A percentile compares a stretch with the other conserved stretches of the same genome.
phyloP scores from a whole-genome alignment of 2,113 vertebrate genomes.

The Dendropsophus ebraccatus region DNA sequence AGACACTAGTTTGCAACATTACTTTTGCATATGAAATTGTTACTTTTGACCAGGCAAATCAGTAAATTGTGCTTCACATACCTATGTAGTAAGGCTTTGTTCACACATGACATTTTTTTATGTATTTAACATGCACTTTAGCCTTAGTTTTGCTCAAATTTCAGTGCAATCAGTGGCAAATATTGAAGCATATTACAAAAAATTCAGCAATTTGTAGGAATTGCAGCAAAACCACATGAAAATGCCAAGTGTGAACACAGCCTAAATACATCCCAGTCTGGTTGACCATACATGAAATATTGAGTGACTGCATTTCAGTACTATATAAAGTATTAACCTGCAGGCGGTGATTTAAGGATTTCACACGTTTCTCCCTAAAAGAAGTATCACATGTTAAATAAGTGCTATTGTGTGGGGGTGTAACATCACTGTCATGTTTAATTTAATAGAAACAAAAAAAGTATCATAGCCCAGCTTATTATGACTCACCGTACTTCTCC shows the following conservation, averaged over 20 bases:
- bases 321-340: not conserved
- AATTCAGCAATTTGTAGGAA: no score
- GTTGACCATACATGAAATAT: no score
- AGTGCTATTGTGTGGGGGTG: not conserved
- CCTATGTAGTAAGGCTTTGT: not conserved
- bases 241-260: no score
- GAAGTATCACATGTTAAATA: not conserved
- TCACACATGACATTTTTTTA: no score
- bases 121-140: no score
- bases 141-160: no score
- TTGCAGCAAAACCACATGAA: no score
- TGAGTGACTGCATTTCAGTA: no score
- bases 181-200: no score
- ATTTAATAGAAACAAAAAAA: not conserved
- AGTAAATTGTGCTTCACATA: not conserved
- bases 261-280: no score
- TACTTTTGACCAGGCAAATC: not conserved
- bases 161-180: no score
- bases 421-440: not conserved
- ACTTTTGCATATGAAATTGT: not conserved
- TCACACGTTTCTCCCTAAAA: not conserved
- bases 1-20: not conserved
- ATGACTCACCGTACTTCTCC: not conserved
- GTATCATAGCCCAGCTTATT: not conserved
- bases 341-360: constrained; percentile 5